phyloP scores from a whole-genome alignment of 2,113 vertebrate genomes.

The Hippopotamus amphibius region DNA sequence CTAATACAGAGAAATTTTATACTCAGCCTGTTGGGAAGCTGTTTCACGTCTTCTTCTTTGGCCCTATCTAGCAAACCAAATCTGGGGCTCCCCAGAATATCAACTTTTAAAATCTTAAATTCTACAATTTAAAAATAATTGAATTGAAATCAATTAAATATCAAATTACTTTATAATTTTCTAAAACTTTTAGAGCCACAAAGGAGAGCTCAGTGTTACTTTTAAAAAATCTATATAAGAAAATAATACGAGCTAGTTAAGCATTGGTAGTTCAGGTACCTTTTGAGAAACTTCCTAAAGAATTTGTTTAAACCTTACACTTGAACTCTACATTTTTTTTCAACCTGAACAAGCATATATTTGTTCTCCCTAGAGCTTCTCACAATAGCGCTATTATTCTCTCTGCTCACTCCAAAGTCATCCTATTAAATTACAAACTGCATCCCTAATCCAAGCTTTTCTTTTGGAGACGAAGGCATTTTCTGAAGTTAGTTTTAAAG shows the following conservation, averaged over 20 bases:
- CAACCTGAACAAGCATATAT: neutral
- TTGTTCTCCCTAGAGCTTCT: slow-evolving; percentile 26
- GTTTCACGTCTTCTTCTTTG: neutral
- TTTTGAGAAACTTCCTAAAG: slow-evolving; percentile 21
- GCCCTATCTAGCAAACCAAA: neutral
- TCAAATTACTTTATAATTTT: slow-evolving; percentile 16
- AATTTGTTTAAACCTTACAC: slow-evolving; percentile 45
- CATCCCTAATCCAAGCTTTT: slow-evolving; percentile 3
- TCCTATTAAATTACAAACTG: slow-evolving; percentile 47
- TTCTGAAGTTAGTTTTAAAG: slow-evolving; percentile 18
- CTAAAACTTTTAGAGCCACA: neutral
- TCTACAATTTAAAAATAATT: slow-evolving; percentile 22
- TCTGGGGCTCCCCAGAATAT: neutral
- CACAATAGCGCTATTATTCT: slow-evolving; percentile 9
- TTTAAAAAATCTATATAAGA: neutral
- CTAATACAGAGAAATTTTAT: neutral
- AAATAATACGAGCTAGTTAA: slow-evolving; percentile 13
- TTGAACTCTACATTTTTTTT: neutral
- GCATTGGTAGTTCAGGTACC: neutral
- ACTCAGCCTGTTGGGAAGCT: neutral
- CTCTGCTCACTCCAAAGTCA: neutral
- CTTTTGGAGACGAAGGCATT: slow-evolving; percentile 43
- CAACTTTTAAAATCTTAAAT: slow-evolving; percentile 14
- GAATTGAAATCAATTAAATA: slow-evolving; percentile 28
- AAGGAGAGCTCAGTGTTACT: neutral